Base-by-base conservation (phyloP, 2,888 invertebrate genomes). In the Congeria kusceri region DNA sequence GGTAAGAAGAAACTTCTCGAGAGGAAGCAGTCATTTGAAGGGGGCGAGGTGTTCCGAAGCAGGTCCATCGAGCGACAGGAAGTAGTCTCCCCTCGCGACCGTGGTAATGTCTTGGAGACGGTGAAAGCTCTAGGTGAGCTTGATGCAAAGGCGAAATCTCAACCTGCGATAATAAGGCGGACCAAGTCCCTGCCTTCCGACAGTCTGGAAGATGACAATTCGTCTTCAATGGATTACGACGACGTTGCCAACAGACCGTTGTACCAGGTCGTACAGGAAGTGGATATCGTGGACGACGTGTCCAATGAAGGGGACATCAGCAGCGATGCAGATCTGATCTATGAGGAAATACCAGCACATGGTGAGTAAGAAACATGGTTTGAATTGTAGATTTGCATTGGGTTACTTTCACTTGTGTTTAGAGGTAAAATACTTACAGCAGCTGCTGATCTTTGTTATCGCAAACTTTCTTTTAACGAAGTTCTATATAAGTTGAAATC, bases 251-350 rank as follows among this genome's bases (percentile, higher is more conserved):
- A 63, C 0, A 69, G 70, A 11, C 65, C 79, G 5, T 66, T 57
- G 15, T 74, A 67, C 29, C 71, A 71, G 23, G 71, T 79, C 47
- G 56, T 79, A 13, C 63, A 44, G 5, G 62, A 74, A 29, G n/a
- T 66, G 23, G 67, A 59, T 53, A 27, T 61, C 27, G 47, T 39
- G 9, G 80, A 78, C 58, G 83, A 80, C 67, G 61, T 58, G 15
- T 80, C 83, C 3, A 83, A 83, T 73, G 83, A 83, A 68, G 83
- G 83, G 0, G 83, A 83, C 46, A 76, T 83, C 23, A 83, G 83
- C 64, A 83, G 83, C 61, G 83, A 83, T 39, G 77, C 83, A 18
- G 83, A 83, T 32, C 71, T 73, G 28, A 47, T 78, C 0, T 83
- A 83, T 69, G 83, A 83, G 46, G 83, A 80, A 27, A 83, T 83